Base-by-base conservation (phyloP, 1,140 invertebrate species). In the Condylostylus longicornis region DNA sequence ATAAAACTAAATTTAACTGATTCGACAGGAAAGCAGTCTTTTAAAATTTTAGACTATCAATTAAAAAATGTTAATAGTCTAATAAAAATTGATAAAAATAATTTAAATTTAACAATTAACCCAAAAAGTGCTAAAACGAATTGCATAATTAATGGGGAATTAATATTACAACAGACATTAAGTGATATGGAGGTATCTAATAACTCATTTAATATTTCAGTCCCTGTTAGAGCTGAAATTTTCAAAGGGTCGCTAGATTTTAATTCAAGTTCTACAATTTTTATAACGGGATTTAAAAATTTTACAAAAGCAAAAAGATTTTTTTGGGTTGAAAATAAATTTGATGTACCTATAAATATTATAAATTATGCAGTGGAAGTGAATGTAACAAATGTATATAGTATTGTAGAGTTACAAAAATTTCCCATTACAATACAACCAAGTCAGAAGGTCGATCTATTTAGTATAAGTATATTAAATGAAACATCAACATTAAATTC, bases 291-390 rank as follows among this genome's bases (percentile, higher is more conserved):
- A 9, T 17, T 18, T 10, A 17, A 34, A 17, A 34, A 34, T 15
- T 34, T 13, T 18, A 5, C 33, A 32, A 42, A 45, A 33, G 43
- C 40, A 15, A 48, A 62, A 4, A 58, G 75, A 41, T 65, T 68
- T 43, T 68, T 84, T 41, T 68, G 64, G 39, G 64, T 81, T 32
- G 70, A 72, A 38, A 85, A 84, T 58, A 71, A 70, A 45, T 83
- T 81, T 61, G 69, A 72, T 51, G 65, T 74, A 42, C 69, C 77
- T 22, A 54, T 84, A 38, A 75, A 74, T 33, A 66, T 85, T 40
- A 73, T 74, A 42, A 77, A 79, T 56, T 66, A 79, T 30, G 70
- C 71, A n/a, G 58, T 84, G 48, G 28, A 19, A 18, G 29, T 15
- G 3, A 15, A 41, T 65, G 70, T 15, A 43, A 62, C 13, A 70